Conservation (phyloP, 2,113 vertebrate species). For the Odocoileus hemionus region DNA sequence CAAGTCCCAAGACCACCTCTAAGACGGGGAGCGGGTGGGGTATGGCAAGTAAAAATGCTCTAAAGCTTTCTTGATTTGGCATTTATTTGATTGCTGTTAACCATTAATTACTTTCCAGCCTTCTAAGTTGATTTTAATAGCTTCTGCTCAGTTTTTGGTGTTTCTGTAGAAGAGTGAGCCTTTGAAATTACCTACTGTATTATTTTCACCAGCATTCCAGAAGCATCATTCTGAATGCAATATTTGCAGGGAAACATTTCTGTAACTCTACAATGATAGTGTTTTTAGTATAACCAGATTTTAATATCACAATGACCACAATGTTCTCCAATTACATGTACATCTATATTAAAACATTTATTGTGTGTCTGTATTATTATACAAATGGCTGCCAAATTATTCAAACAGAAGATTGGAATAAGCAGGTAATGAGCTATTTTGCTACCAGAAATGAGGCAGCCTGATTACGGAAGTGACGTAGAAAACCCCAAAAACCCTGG, state of each 20-base stretch:
- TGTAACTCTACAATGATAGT: not conserved
- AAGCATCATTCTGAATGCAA: not conserved
- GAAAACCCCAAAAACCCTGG: not conserved
- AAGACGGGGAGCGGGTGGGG: not conserved
- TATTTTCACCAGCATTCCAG: not conserved
- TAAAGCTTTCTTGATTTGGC: not conserved
- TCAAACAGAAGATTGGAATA: not conserved
- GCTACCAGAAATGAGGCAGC: not conserved
- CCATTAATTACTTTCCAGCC: not conserved
- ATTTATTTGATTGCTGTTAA: not conserved
- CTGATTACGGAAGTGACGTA: not conserved
- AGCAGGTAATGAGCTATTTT: not conserved
- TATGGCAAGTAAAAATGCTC: not conserved
- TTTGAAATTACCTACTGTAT: not conserved
- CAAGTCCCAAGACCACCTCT: not conserved
- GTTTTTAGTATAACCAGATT: not conserved
- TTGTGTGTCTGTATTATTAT: not conserved
- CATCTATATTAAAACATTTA: not conserved
- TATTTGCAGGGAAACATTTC: not conserved
- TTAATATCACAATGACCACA: not conserved
- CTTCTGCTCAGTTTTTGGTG: not conserved
- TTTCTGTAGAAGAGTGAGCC: not conserved
- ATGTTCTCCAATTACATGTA: not conserved
- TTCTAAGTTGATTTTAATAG: not conserved
- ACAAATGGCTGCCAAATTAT: not conserved